These are phyloP conservation scores for Oxyura jamaicensis DNA, from an alignment of 2,113 vertebrate genomes.

Conservation along the genomic window DNA sequence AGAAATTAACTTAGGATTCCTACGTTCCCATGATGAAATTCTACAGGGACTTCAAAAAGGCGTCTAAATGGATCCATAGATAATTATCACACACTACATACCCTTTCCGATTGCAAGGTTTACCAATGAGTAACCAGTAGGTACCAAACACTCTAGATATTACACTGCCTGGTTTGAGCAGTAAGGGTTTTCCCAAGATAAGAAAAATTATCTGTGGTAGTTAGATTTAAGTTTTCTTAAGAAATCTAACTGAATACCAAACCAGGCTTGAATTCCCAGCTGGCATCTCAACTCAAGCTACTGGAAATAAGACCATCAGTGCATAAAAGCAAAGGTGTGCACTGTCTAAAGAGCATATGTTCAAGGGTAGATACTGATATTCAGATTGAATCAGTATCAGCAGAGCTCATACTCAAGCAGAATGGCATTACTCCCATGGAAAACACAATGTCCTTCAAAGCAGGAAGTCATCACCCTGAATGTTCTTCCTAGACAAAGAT, in stretches of 20 bases:
- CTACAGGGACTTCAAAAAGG: not conserved
- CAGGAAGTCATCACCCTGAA: not conserved
- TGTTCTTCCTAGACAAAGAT: not conserved
- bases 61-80: not conserved
- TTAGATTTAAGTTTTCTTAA: not conserved
- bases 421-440: not conserved
- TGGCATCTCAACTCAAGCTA: not conserved
- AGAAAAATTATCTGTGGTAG: not conserved
- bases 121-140: not conserved
- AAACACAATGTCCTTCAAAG: not conserved
- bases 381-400: not conserved
- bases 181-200: not conserved
- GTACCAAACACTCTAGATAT: not conserved
- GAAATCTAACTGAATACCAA: not conserved
- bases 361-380: not conserved
- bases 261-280: constrained; percentile 19
- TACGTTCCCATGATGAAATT: not conserved
- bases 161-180: not conserved
- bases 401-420: constrained; percentile 2
- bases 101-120: not conserved
- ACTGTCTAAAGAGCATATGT: not conserved
- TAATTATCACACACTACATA: not conserved
- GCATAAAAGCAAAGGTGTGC: not conserved
- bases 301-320: constrained; percentile 1
- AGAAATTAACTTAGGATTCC: not conserved